These are phyloP conservation scores for Syrmaticus mikado DNA, from an alignment of 2,113 vertebrate species.

Conservation along the genomic window DNA sequence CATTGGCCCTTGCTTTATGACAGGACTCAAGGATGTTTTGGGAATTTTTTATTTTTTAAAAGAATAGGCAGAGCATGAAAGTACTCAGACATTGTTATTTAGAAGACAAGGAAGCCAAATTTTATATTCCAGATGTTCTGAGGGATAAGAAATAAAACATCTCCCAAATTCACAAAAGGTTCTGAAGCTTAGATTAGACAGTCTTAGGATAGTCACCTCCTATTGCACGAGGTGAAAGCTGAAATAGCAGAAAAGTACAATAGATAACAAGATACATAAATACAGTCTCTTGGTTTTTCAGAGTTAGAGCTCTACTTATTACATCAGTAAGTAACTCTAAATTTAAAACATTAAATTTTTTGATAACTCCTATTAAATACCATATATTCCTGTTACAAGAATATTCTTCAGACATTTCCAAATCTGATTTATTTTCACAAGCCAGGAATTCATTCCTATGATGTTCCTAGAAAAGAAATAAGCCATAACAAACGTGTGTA, in stretches of 20 bases:
- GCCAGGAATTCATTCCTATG: conserved; percentile 60
- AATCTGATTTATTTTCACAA: conserved; percentile 26
- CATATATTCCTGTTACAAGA: conserved; percentile 48
- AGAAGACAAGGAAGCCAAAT: not conserved
- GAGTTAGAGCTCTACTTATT: not conserved
- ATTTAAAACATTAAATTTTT: not conserved
- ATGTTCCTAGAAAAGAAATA: conserved; percentile 68
- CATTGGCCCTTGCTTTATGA: not conserved
- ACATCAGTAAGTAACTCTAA: not conserved
- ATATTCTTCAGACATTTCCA: conserved; percentile 3
- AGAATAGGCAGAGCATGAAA: not conserved
- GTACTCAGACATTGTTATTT: not conserved
- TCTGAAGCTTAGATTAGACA: not conserved
- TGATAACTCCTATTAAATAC: conserved; percentile 48
- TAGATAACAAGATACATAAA: not conserved
- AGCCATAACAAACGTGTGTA: not conserved
- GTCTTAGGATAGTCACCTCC: not conserved
- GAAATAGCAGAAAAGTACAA: not conserved
- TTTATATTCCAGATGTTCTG: not conserved
- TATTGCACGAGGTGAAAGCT: not conserved
- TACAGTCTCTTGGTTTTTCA: not conserved
- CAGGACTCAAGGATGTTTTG: not conserved
- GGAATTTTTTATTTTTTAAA: not conserved
- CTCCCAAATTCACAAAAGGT: not conserved
- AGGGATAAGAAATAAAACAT: not conserved